Evolutionary conservation across 1,140 invertebrate species (phyloP).

Genomic region (Odontomachus brunneus): DNA sequence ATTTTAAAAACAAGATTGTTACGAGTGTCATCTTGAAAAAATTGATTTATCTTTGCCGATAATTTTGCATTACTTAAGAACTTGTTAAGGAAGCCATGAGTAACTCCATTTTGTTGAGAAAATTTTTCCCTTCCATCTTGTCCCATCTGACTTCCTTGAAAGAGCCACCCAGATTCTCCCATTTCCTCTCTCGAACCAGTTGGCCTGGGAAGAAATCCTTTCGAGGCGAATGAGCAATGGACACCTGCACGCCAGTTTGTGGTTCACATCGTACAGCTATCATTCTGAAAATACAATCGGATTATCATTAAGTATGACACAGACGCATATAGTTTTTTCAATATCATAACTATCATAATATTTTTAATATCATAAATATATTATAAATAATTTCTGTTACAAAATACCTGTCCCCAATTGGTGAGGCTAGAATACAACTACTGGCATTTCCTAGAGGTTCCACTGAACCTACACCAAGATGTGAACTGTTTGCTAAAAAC

Average conservation of each 20-base stretch:
- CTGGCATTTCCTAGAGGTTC: conserved; percentile 96
- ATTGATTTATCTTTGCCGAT: not conserved
- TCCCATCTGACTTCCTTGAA: conserved; percentile 97
- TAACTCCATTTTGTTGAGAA: conserved; percentile 98
- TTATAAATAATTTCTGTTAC: not conserved
- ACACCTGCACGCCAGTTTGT: conserved; percentile 88
- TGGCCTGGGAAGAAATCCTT: conserved; percentile 95
- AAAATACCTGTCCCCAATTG: conserved; percentile 90
- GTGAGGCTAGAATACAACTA: conserved; percentile 93
- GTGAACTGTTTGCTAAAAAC: conserved; percentile 93
- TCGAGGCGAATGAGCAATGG: conserved; percentile 93
- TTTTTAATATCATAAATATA: not conserved
- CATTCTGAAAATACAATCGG: conserved; percentile 87
- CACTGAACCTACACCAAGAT: conserved; percentile 94
- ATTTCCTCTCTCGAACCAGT: conserved; percentile 94
- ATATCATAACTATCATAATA: too few relatives aligned
- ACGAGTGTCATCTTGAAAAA: not conserved
- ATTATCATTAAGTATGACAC: not conserved
- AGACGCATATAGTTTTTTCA: too few relatives aligned
- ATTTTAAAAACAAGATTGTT: conserved; percentile 24
- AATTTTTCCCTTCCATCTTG: conserved; percentile 98
- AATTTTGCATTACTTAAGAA: conserved; percentile 70
- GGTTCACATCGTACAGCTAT: conserved; percentile 96
- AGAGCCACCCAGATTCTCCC: conserved; percentile 95
- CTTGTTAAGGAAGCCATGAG: conserved; percentile 96